A percentile compares a stretch with the other conserved stretches of the same genome.
Conservation (phyloP, 2,113 vertebrate species). For the Cyprinodon variegatus region DNA sequence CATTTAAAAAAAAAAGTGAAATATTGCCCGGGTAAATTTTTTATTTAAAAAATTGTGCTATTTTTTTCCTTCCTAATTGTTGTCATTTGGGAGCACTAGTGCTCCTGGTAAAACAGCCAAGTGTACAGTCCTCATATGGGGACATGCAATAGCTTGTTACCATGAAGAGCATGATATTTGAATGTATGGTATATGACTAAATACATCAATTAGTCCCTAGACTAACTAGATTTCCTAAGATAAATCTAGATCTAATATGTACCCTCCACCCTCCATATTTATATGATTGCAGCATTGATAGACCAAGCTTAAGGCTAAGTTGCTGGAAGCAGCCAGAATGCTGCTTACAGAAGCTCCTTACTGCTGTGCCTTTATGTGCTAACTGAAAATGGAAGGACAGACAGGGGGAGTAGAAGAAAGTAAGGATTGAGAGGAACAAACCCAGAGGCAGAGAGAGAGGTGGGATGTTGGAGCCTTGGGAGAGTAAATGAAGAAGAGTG, state of each 20-base stretch:
- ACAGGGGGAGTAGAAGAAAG: constrained; percentile 10
- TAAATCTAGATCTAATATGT: constrained; percentile 64
- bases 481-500: constrained; percentile 53
- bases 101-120: too few relatives aligned
- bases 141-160: not conserved
- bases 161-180: constrained; percentile 11
- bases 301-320: constrained; percentile 43
- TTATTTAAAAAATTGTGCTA: too few relatives aligned
- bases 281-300: constrained; percentile 62
- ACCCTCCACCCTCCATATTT: constrained; percentile 59
- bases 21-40: too few relatives aligned
- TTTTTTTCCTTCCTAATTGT: too few relatives aligned
- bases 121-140: not conserved
- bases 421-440: constrained; percentile 17
- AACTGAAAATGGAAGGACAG: constrained; percentile 35
- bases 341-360: constrained; percentile 57
- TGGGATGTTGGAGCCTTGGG: constrained; percentile 29
- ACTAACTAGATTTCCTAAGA: constrained; percentile 44
- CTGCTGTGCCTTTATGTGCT: constrained; percentile 43
- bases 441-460: constrained; percentile 12
- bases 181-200: constrained; percentile 34
- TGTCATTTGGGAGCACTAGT: too few relatives aligned
- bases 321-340: constrained; percentile 36
- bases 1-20: not conserved
- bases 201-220: constrained; percentile 67